Evolutionary conservation across 2,113 vertebrate genomes (phyloP).

Genomic region (Heloderma charlesbogerti): DNA sequence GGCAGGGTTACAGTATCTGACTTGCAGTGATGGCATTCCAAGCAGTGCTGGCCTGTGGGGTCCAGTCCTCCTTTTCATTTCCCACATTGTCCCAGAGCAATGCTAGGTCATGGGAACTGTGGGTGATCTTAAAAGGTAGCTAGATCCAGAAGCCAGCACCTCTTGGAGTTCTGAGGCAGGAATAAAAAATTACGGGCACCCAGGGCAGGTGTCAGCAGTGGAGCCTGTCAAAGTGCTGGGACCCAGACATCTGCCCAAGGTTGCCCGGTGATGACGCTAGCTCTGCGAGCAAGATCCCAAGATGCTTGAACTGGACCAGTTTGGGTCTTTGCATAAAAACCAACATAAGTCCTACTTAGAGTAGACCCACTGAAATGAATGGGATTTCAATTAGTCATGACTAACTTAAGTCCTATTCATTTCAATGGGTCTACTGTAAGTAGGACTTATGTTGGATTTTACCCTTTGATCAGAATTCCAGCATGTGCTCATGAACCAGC

Average conservation of each 20-base stretch:
- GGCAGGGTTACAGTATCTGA: too few relatives aligned
- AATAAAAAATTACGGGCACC: background rate
- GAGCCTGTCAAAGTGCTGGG: background rate
- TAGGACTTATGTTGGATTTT: too few relatives aligned
- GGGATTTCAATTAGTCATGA: too few relatives aligned
- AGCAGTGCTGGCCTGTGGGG: background rate
- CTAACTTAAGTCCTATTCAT: too few relatives aligned
- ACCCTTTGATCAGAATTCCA: too few relatives aligned
- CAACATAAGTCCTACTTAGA: too few relatives aligned
- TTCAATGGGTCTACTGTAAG: too few relatives aligned
- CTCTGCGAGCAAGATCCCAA: too few relatives aligned
- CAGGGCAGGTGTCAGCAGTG: background rate
- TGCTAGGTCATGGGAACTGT: background rate
- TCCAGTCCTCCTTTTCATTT: background rate
- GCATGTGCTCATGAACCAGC: background rate
- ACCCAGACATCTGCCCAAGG: background rate
- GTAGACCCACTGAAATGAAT: too few relatives aligned
- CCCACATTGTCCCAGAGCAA: background rate
- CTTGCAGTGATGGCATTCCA: too few relatives aligned
- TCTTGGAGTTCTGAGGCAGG: background rate
- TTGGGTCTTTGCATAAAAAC: too few relatives aligned
- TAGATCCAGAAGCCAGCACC: background rate
- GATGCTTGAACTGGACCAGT: background rate
- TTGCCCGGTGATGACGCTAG: background rate
- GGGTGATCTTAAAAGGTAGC: background rate